Evolutionary conservation across 2,888 invertebrate species (phyloP).

Genomic region (Rhorus exstirpatorius): DNA sequence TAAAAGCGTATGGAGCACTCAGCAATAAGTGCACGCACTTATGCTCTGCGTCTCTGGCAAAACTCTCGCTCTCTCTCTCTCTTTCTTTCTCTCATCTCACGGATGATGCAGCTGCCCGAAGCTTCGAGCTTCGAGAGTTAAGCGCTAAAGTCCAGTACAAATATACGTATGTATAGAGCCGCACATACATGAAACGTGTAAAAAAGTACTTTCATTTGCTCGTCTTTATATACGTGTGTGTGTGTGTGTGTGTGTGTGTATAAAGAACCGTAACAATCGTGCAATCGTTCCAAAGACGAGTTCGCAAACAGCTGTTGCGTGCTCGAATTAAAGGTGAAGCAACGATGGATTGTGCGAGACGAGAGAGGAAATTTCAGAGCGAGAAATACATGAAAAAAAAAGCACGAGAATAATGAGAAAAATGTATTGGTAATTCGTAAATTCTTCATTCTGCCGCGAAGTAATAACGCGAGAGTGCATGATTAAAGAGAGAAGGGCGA

Average conservation of each 20-base stretch:
- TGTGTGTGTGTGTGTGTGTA: background rate
- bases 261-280: constrained; percentile 27
- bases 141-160: constrained; percentile 11
- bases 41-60: constrained; percentile 21
- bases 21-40: constrained; percentile 70
- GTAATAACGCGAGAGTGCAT: background rate
- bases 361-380: constrained; percentile 8
- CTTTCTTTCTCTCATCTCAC: constrained; percentile 42
- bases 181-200: background rate
- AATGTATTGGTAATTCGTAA: background rate
- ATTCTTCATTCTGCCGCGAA: background rate
- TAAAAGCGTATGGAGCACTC: constrained; percentile 68
- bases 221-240: too few relatives aligned
- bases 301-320: constrained; percentile 48
- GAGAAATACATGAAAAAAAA: constrained; percentile 2
- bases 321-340: constrained; percentile 44
- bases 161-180: background rate
- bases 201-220: constrained; percentile 28
- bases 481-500: background rate
- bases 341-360: constrained; percentile 39
- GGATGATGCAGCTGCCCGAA: constrained; percentile 62
- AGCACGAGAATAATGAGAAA: background rate
- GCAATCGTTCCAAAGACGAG: constrained; percentile 36
- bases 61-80: constrained; percentile 7
- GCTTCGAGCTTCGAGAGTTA: constrained; percentile 42